Base-by-base conservation (phyloP, 2,888 invertebrate genomes). In the Trissolcus brochymenae region DNA sequence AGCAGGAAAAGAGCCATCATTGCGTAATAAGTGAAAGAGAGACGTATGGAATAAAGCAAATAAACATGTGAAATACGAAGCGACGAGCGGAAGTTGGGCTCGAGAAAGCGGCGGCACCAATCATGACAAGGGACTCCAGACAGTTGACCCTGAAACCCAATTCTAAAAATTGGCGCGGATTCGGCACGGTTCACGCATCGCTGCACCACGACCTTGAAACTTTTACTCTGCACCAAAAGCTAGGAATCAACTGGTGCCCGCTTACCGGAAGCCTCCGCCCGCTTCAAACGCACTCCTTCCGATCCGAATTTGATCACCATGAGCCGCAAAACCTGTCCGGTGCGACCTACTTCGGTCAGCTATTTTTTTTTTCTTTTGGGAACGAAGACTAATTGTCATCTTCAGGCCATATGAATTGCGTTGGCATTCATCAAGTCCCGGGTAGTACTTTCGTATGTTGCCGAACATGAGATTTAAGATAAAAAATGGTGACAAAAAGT, bases 71-170 rank as follows among this genome's bases (percentile, higher is more conserved):
- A 59, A 43, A 55, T 46, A n/a, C n/a, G 35, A 35, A 35, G 35
- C 35, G 35, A 11, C 35, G 54, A 62, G 62, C 67, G 67, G 67
- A 67, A 67, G 67, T 74, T 55, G 67, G 51, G 57, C 51, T 59
- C 53, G 21, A 62, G 67, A 67, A 57, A 51, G 57, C 64, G 4
- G 13, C 57, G 41, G 53, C 41, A 56, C 55, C 65, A 61, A 66
- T 73, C 50, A 60, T 14, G 35, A n/a, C 11, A 43, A n/a, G 60
- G 13, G 55, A 43, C 62, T 71, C 51, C 62, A 56, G 56, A 54
- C 65, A n/a, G 6, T 60, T 72, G 81, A 74, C 81, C 82, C 76
- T 79, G 80, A 81, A 73, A 79, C 78, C 78, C 80, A 80, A 80
- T 81, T 81, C 78, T 76, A 65, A 73, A 81, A 80, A 80, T 82